Conservation (phyloP, 2,113 vertebrate species). For the Eretmodus cyanostictus region DNA sequence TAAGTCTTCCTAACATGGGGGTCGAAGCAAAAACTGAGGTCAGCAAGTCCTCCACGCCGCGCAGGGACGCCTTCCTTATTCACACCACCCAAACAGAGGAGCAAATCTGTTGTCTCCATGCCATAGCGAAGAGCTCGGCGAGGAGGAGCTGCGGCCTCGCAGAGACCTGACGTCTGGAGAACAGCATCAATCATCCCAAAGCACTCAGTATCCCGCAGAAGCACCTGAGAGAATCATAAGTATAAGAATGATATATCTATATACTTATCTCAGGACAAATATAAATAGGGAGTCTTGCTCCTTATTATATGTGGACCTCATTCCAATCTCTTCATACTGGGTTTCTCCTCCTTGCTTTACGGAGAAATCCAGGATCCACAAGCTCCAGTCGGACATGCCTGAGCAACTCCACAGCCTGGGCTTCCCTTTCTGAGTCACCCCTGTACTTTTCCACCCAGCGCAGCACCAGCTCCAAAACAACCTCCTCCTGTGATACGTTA, state of each 20-base stretch:
- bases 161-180: conserved; percentile 68
- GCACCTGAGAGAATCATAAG: conserved; percentile 25
- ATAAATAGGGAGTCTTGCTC: neutral
- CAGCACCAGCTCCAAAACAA: conserved; percentile 83
- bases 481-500: conserved; percentile 86
- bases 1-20: conserved; percentile 71
- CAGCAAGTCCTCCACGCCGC: conserved; percentile 74
- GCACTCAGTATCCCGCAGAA: conserved; percentile 76
- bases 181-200: conserved; percentile 53
- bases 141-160: conserved; percentile 62
- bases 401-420: conserved; percentile 76
- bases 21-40: conserved; percentile 83
- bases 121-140: conserved; percentile 79
- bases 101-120: conserved; percentile 83
- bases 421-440: conserved; percentile 52
- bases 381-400: conserved; percentile 80
- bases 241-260: neutral
- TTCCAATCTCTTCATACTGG: conserved; percentile 51
- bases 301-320: neutral
- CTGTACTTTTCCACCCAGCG: conserved; percentile 77
- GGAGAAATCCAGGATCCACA: conserved; percentile 80
- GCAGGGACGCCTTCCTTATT: conserved; percentile 66
- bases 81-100: conserved; percentile 84
- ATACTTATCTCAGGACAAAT: neutral
- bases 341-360: conserved; percentile 81